Evolutionary conservation across 2,113 vertebrate genomes (phyloP).

Genomic region (Geococcyx californianus): DNA sequence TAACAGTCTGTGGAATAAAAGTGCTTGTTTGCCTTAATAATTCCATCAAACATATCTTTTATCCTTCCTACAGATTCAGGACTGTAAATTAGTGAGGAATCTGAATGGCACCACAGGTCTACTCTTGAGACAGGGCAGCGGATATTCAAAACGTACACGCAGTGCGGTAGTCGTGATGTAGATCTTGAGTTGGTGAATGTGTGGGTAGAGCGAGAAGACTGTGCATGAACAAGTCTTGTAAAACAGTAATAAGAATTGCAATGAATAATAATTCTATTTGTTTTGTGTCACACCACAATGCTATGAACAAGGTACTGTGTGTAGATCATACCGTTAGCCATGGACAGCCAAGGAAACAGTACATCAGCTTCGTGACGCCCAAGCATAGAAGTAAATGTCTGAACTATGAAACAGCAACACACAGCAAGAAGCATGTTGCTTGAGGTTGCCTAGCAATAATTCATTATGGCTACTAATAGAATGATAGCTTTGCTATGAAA

Average conservation of each 20-base stretch:
- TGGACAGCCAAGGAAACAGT: neutral
- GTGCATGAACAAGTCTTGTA: neutral
- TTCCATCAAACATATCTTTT: neutral
- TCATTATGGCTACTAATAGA: conserved; percentile 11
- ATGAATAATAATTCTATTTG: neutral
- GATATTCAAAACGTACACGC: neutral
- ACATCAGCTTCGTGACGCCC: neutral
- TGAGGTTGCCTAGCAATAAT: conserved; percentile 33
- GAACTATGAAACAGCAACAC: neutral
- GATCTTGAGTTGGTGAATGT: neutral
- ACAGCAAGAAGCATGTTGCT: neutral
- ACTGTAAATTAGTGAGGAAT: neutral
- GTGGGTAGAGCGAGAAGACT: neutral
- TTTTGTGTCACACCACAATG: neutral
- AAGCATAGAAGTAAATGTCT: neutral
- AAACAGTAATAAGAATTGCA: neutral
- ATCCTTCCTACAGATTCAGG: neutral
- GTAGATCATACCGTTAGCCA: neutral
- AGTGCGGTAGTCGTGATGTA: neutral
- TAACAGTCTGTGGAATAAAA: neutral
- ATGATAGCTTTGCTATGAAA: neutral
- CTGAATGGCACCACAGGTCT: neutral
- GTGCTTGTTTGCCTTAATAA: neutral
- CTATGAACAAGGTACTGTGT: neutral
- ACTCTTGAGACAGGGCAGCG: neutral